Evolutionary conservation across 2,888 invertebrate genomes (phyloP), one percentile per base, ranked within the genome.

Genomic region (Euzetes globulus): DNA sequence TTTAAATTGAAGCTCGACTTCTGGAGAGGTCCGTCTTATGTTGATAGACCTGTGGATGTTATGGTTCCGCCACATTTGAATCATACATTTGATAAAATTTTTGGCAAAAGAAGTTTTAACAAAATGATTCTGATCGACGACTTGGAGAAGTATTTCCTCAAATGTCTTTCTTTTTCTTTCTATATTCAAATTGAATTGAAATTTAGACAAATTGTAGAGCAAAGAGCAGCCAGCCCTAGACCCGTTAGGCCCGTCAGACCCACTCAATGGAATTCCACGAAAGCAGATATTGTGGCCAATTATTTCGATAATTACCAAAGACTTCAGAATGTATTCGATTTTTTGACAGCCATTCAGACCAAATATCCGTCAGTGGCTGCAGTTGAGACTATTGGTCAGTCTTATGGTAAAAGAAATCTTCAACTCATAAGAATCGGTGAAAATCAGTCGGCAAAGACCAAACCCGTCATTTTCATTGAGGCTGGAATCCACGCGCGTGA

Each of bases 391-490:
- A 86, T 91, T 52, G 91, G 91, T 0, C 85, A 87, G 75, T 89
- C 90, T 33, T 88, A 86, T 47, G 90, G 91, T 81, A 90, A 89
- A 0, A 85, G 89, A 29, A 88, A 89, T 0, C 82, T 91, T 71
- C 87, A 88, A 75, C 87, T 74, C 55, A 87, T 88, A 0, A 90
- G 89, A 85, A 77, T 78, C 19, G 74, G 76, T 33, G n/a, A 13
- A 3, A 63, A 68, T 5, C 29, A 52, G 22, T 5, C 17, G 11
- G 2, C 11, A 1, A 33, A 47, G 7, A 70, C 22, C 79, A 90
- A 90, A 78, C 89, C 89, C 4, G 88, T 88, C 0, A 88, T 92
- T 52, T 92, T 91, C 87, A 85, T 93, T 45, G 92, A 92, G 80
- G 91, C 75, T 76, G 81, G 80, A 9, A 83, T 84, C 19, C 84